These are phyloP conservation scores for Daktulosphaira vitifoliae DNA, from an alignment of 1,140 invertebrate species.

Conservation along the genomic window DNA sequence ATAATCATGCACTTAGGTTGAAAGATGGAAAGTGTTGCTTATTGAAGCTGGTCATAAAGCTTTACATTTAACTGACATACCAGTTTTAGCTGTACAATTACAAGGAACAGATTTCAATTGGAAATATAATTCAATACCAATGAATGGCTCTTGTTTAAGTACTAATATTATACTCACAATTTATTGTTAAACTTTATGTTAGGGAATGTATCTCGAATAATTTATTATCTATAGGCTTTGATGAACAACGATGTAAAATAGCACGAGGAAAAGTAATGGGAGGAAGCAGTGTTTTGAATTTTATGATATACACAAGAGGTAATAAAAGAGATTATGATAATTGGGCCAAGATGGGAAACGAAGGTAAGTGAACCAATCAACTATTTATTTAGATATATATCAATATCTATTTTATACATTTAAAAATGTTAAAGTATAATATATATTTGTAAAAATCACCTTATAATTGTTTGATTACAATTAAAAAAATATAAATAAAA, in stretches of 20 bases:
- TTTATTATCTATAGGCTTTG: no score
- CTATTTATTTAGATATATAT: no score
- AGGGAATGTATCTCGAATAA: no score
- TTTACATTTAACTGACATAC: conserved; percentile 63
- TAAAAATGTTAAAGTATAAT: no score
- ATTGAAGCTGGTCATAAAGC: conserved; percentile 51
- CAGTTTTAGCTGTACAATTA: conserved; percentile 57
- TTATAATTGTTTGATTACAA: no score
- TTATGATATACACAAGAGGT: conserved; percentile 77
- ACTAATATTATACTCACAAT: conserved; percentile 45
- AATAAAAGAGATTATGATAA: conserved; percentile 63
- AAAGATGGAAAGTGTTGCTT: conserved; percentile 42
- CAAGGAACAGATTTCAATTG: conserved; percentile 66
- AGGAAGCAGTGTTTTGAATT: conserved; percentile 48
- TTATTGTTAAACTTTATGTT: no score
- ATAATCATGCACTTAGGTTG: background rate
- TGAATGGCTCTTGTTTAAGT: conserved; percentile 49
- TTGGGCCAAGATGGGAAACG: conserved; percentile 56
- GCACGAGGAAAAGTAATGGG: conserved; percentile 37
- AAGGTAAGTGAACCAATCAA: conserved; percentile 41
- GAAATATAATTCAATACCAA: conserved; percentile 63
- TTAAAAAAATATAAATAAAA: no score
- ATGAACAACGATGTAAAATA: conserved; percentile 34
- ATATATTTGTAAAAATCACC: no score
- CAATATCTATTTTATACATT: no score